Evolutionary conservation across 2,797 vertebrate species (phyloP), one percentile per base, ranked within the genome.

Genomic region (Gymnothorax javanicus): DNA sequence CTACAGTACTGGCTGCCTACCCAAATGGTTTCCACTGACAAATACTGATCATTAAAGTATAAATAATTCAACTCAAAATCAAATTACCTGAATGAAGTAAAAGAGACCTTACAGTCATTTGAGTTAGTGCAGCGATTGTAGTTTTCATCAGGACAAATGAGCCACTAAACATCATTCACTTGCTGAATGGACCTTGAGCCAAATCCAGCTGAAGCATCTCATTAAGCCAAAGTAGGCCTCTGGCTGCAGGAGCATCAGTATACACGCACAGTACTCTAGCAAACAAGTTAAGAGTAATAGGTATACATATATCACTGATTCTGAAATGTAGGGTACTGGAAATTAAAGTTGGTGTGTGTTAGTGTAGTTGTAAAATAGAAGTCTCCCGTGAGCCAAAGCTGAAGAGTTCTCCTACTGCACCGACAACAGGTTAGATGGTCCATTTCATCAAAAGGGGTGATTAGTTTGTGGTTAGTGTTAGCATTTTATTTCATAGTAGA

Each of bases 111-210:
- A 33, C 6, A 43, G 43, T 17, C 33, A 77, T 50, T 77, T 77
- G 73, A 77, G 33, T 33, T 77, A 77, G 73, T 13, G 6, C 33
- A 20, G 73, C 33, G 12, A 77, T 77, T 77, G 33, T 50, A 50
- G 73, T 77, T 43, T 77, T 77, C 33, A 77, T 50, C 73, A 50
- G 33, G 73, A 50, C 33, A 77, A 77, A 77, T 50, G 43, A 77
- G 33, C 13, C 73, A 17, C 33, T 7, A 43, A 23, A 15, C 27
- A 20, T 77, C 33, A 77, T 7, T 20, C 33, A 50, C 13, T 77
- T 75, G 11, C 71, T 50, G 73, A 52, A 43, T 20, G 73, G 52
- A 77, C 73, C 50, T 52, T 17, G 43, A 50, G 73, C 33, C 15
- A 77, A 43, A 43, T 52, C 15, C 0, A 12, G 25, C 69, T 73